These are phyloP conservation scores for Odontocolon sp. DNA, from an alignment of 2,888 invertebrate species.

Conservation along the genomic window DNA sequence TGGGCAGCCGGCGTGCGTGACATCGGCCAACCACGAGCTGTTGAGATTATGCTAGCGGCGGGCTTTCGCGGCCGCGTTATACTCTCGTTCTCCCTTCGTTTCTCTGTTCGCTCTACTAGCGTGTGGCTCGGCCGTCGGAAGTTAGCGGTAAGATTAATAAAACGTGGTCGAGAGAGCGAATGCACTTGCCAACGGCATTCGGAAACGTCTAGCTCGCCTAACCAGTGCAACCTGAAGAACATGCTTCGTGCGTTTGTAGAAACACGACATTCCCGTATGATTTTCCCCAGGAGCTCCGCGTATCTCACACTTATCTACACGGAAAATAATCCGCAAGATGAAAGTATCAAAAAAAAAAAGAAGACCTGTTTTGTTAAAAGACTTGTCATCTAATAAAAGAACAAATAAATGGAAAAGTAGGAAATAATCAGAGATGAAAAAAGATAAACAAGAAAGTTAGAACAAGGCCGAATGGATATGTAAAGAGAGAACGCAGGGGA, in stretches of 20 bases:
- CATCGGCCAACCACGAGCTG: constrained; percentile 28
- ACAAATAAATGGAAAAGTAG: neutral
- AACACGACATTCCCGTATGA: constrained; percentile 22
- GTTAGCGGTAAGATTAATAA: constrained; percentile 59
- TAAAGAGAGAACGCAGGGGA: neutral
- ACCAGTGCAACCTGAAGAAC: neutral
- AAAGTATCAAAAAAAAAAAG: neutral
- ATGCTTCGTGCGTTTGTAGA: constrained; percentile 21
- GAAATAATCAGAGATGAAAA: neutral
- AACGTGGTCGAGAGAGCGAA: constrained; percentile 44
- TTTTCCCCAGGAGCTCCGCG: constrained; percentile 35
- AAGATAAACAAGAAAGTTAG: neutral
- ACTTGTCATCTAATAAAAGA: neutral
- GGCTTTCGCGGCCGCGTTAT: constrained; percentile 45
- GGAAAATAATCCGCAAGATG: constrained; percentile 13
- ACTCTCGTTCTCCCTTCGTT: constrained; percentile 11
- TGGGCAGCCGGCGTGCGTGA: constrained; percentile 44
- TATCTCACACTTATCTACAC: constrained; percentile 21
- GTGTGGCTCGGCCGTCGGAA: constrained; percentile 50
- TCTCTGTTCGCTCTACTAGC: constrained; percentile 19
- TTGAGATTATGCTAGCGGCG: constrained; percentile 40
- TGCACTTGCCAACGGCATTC: constrained; percentile 43
- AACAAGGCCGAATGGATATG: constrained; percentile 3
- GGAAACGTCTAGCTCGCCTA: constrained; percentile 38
- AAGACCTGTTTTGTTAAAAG: too few species aligned